Evolutionary conservation across 92 coral and sea anemone genomes (phyloP), one percentile per base, ranked within the genome.

Genomic region (Palythoa heliodiscus): DNA sequence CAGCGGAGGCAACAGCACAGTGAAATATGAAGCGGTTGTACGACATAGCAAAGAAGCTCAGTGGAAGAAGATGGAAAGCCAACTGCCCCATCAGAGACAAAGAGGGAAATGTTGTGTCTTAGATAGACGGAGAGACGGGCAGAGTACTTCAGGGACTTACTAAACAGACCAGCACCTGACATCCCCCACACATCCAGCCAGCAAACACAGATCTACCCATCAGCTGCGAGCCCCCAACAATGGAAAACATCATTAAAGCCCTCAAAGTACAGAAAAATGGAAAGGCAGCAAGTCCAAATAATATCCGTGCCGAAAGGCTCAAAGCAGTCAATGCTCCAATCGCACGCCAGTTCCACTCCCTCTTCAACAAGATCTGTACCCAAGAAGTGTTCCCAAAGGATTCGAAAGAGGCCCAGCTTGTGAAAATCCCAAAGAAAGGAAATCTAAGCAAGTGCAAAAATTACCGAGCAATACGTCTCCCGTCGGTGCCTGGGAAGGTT

Each of bases 161-260:
- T 80, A 55, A 63, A 80, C 70, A n/a, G 47, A 72, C 76, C 54
- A 11, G 76, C 54, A 16, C 76, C 54, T 20, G n/a, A 40, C 76
- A 72, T 9, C 23, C 53, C 54, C 53, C 35, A 72, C 55, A 38
- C 53, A 72, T 37, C 53, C n/a, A 25, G 20, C 85, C 85, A 53
- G 60, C 85, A 37, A 23, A 63, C 70, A 64, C 60, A 54, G 60
- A 54, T 17, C 60, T 6, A 54, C 60, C 60, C 60, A 54, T 54
- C 60, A 54, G 0, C 60, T 54, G 60, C 60, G 14, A 54, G 60
- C 14, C 60, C 60, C 60, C 14, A 11, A 5, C 11, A 54, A 54
- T 54, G 60, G 60, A 54, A 54, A 15, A 54, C 15, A 53, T 14
- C 15, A 14, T 9, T 14, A 53, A 14, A 10, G 15, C 7, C 3